Evolutionary conservation across 2,113 vertebrate species (phyloP).

Genomic region (Nothobranchius furzeri): DNA sequence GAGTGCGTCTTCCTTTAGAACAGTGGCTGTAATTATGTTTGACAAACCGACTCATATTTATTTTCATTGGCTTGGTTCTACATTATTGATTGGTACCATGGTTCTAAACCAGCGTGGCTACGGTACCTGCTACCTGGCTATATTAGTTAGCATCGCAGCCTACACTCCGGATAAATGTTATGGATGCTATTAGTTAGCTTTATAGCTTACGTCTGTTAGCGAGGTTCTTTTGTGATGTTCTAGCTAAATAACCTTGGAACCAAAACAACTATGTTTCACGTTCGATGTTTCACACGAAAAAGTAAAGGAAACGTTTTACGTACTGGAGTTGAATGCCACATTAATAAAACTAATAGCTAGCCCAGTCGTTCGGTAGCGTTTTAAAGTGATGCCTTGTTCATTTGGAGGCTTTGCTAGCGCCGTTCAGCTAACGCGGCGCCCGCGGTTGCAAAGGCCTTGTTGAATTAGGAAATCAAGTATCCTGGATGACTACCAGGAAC

Average conservation of each 20-base stretch:
- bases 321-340: not conserved
- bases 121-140: constrained; percentile 52
- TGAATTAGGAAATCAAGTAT: constrained; percentile 60
- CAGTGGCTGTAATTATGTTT: constrained; percentile 1
- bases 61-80: not conserved
- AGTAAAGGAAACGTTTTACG: not conserved
- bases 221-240: constrained; percentile 68
- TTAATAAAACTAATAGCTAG: not conserved
- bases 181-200: constrained; percentile 61
- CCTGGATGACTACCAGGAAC: constrained; percentile 8
- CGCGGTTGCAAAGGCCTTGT: constrained; percentile 59
- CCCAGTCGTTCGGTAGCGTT: constrained; percentile 19
- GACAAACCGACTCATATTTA: constrained; percentile 4
- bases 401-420: constrained; percentile 44
- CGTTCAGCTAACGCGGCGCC: constrained; percentile 44
- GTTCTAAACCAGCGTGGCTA: constrained; percentile 41
- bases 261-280: not conserved
- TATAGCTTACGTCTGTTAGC: constrained; percentile 53
- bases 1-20: constrained; percentile 58
- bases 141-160: constrained; percentile 49
- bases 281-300: not conserved
- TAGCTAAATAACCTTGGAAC: constrained; percentile 72
- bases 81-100: constrained; percentile 13
- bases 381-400: constrained; percentile 52
- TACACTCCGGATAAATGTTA: constrained; percentile 31